Percentiles rank a stretch among this genome's conserved stretches.
Conservation (phyloP, 1,140 invertebrate genomes). For the Brachionus manjavacas region DNA sequence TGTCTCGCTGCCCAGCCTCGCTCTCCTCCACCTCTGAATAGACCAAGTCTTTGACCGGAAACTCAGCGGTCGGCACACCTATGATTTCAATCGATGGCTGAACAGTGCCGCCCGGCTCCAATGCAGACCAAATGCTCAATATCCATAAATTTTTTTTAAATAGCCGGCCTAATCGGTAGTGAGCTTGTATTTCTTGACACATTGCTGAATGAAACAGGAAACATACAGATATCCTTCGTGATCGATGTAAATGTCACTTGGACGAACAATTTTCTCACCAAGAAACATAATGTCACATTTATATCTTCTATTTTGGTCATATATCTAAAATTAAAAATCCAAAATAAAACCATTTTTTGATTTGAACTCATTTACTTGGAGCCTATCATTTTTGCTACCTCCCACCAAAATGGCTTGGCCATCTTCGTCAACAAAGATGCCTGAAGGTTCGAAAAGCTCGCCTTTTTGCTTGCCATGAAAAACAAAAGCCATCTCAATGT, state of each 20-base stretch:
- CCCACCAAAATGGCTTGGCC: constrained; percentile 10
- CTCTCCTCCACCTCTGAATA: background rate
- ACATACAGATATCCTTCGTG: constrained; percentile 17
- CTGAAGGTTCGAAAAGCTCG: constrained; percentile 21
- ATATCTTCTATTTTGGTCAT: constrained; percentile 23
- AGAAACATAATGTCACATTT: constrained; percentile 4
- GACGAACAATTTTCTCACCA: constrained; percentile 24
- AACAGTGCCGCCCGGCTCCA: constrained; percentile 27
- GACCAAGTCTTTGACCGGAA: constrained; percentile 32
- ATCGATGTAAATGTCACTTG: constrained; percentile 37
- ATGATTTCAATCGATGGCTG: background rate
- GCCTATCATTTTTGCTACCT: constrained; percentile 36
- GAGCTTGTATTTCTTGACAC: constrained; percentile 39
- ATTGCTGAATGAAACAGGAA: constrained; percentile 31
- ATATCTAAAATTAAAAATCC: constrained; percentile 1
- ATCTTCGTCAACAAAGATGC: constrained; percentile 23
- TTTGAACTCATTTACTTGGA: background rate
- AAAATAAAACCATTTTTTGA: background rate
- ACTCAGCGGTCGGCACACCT: background rate
- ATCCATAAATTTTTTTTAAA: constrained; percentile 60
- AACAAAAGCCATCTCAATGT: constrained; percentile 29
- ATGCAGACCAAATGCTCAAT: constrained; percentile 25
- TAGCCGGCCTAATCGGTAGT: background rate
- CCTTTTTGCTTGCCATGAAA: background rate
- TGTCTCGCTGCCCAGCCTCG: background rate